Evolutionary conservation across 2,113 vertebrate genomes (phyloP), one percentile per base, ranked within the genome.

Genomic region (Pteropus alecto): DNA sequence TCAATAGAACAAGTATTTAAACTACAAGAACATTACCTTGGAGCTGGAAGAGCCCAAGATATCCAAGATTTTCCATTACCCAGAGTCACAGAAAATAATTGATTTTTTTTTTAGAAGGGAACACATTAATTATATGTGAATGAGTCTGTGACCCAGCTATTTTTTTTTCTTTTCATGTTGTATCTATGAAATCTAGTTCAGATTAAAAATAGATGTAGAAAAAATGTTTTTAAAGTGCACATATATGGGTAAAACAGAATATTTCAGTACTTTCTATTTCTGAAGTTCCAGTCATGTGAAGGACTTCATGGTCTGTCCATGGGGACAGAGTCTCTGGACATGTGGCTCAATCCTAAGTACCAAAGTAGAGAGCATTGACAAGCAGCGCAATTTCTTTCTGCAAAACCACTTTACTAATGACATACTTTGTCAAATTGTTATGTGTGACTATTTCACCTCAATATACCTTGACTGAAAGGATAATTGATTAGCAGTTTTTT

Each of bases 401-500:
- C 30, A 95, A 83, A 91, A 84, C 22, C 11, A 79, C 68, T 86
- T 97, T 54, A 51, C 38, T 74, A 87, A 81, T 77, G 77, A 60
- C 71, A 82, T 70, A 82, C 35, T 92, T 97, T 54, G 63, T 84
- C 88, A 73, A 38, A 22, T 68, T 94, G 86, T 82, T 94, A 77
- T 77, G 48, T 68, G 46, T 88, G 54, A 73, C 38, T 76, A 28
- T 84, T 92, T 22, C 16, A 58, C 92, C 91, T 92, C 81, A 89
- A 60, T 82, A 14, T 88, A 87, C 63, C 73, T 90, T 88, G 76
- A 67, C 65, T 94, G 38, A 68, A 94, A 92, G 73, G 35, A 46
- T 95, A 92, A 94, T 87, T 95, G 43, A 4, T 96, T 78, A 98
- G 94, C 89, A 98, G 83, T 43, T 97, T 98, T 97, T 97, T 87